These are phyloP conservation scores for Pelecanoides urinatrix DNA, from an alignment of 2,113 vertebrate species.

Conservation along the genomic window DNA sequence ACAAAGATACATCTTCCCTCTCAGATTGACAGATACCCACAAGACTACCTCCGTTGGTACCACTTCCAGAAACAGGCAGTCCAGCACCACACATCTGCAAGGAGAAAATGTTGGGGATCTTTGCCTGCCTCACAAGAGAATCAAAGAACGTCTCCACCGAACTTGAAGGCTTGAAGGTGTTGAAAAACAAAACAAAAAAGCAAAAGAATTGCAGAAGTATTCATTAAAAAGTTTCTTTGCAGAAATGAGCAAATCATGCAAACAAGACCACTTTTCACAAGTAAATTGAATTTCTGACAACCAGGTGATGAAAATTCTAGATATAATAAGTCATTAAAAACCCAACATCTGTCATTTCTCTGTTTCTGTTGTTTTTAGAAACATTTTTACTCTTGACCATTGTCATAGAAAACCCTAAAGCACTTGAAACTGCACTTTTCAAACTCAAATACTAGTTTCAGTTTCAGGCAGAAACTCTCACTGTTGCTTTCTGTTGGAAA, in stretches of 20 bases:
- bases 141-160: conserved; percentile 95
- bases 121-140: conserved; percentile 86
- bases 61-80: conserved; percentile 73
- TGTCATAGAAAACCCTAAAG: background rate
- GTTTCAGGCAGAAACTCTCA: background rate
- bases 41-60: conserved; percentile 89
- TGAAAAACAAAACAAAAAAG: background rate
- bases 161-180: conserved; percentile 84
- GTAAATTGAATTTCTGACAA: background rate
- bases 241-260: background rate
- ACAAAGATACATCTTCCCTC: conserved; percentile 45
- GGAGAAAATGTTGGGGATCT: conserved; percentile 90
- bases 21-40: conserved; percentile 83
- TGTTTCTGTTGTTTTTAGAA: background rate
- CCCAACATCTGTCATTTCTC: background rate
- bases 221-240: background rate
- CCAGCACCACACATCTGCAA: conserved; percentile 97
- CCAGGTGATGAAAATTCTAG: background rate
- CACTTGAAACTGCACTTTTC: background rate
- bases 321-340: background rate
- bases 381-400: background rate
- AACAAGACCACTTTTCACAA: background rate
- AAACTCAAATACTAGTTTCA: background rate
- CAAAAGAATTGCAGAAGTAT: background rate
- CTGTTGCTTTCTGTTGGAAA: background rate